A percentile compares a stretch with the other conserved stretches of the same genome.
Conservation (phyloP, 1,140 invertebrate species). For the Drosophila tani region DNA sequence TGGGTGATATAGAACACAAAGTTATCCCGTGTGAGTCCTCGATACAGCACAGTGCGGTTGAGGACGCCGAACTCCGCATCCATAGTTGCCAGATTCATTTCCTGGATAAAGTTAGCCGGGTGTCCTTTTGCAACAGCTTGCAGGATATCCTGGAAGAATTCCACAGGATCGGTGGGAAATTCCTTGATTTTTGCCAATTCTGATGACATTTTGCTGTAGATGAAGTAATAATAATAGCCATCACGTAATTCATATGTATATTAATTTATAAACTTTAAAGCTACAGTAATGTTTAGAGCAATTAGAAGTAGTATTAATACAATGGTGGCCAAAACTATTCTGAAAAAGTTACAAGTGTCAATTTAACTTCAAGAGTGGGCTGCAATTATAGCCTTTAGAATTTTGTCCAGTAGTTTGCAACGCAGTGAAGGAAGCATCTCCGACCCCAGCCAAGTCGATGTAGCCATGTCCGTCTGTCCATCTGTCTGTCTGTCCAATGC, state of each 20-base stretch:
- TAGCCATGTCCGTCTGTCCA: too few relatives aligned
- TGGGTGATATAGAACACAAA: constrained; percentile 73
- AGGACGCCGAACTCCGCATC: constrained; percentile 71
- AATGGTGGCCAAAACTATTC: too few relatives aligned
- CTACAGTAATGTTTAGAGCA: too few relatives aligned
- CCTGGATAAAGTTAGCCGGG: not conserved
- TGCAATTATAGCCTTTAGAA: too few relatives aligned
- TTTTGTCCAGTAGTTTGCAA: too few relatives aligned
- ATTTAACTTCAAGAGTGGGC: too few relatives aligned
- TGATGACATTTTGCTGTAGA: constrained; percentile 45
- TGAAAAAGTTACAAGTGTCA: too few relatives aligned
- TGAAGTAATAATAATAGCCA: not conserved
- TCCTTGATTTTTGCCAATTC: constrained; percentile 54
- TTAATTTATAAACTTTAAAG: too few relatives aligned
- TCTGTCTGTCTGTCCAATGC: too few relatives aligned
- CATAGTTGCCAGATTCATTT: constrained; percentile 76
- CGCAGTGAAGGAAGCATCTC: too few relatives aligned
- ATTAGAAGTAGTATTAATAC: too few relatives aligned
- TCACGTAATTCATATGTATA: not conserved
- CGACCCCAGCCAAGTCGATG: too few relatives aligned
- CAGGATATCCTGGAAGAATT: constrained; percentile 58
- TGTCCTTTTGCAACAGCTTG: constrained; percentile 8
- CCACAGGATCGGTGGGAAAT: constrained; percentile 50
- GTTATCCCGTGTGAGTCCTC: constrained; percentile 60
- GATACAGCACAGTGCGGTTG: constrained; percentile 74